These are phyloP conservation scores for Hypsibius dujardini DNA, from an alignment of 1,140 invertebrate genomes.

Conservation along the genomic window DNA sequence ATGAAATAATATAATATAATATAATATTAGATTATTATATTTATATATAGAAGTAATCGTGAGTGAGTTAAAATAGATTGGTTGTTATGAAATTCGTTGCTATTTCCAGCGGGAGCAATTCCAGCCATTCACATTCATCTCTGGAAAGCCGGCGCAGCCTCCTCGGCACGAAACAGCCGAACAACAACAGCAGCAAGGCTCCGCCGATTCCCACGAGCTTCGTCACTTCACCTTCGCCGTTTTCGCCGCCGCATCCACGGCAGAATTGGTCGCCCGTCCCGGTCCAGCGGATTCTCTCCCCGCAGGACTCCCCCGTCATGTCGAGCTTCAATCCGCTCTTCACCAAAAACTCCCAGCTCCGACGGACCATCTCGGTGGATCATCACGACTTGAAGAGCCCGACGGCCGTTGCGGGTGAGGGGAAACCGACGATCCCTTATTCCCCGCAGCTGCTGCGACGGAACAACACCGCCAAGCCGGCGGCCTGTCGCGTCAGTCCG, in stretches of 20 bases:
- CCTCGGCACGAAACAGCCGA: not conserved
- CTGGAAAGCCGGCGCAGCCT: constrained; percentile 6
- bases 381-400: not conserved
- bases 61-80: too few relatives aligned
- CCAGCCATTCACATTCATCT: constrained; percentile 9
- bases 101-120: not conserved
- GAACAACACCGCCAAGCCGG: not conserved
- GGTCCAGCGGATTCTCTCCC: not conserved
- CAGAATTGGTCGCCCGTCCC: too few relatives aligned
- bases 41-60: too few relatives aligned
- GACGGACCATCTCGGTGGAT: constrained; percentile 9
- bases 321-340: not conserved
- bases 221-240: too few relatives aligned
- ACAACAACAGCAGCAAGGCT: too few relatives aligned
- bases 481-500: not conserved
- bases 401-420: not conserved
- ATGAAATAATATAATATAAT: too few relatives aligned
- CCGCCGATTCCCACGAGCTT: too few relatives aligned
- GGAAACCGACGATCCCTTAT: not conserved
- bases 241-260: too few relatives aligned
- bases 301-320: not conserved
- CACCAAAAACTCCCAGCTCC: not conserved
- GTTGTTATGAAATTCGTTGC: too few relatives aligned
- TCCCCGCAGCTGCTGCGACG: constrained; percentile 9
- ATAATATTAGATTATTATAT: too few relatives aligned